A percentile compares a stretch with the other conserved stretches of the same genome.
Evolutionary conservation across 2,797 vertebrate species (phyloP).

Genomic region (Trematomus bernacchii): DNA sequence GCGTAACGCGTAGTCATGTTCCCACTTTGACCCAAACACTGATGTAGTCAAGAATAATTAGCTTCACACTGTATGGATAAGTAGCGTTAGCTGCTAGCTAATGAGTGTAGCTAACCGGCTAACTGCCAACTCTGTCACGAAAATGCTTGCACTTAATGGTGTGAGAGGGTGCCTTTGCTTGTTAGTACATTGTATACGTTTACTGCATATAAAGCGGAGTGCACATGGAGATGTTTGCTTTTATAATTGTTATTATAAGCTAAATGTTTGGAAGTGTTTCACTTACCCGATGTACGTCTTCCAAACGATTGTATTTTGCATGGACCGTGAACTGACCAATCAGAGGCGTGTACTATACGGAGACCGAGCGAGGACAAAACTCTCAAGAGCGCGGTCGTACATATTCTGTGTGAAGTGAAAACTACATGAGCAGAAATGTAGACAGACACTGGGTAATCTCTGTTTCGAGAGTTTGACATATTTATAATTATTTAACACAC

Average conservation of each 20-base stretch:
- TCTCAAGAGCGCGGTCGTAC: accelerated
- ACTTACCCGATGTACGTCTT: constrained; percentile 62
- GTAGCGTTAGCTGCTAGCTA: constrained; percentile 41
- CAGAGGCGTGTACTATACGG: constrained; percentile 59
- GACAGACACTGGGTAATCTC: not conserved
- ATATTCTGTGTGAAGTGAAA: not conserved
- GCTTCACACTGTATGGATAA: not conserved
- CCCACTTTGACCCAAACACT: not conserved
- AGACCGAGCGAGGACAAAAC: constrained; percentile 47
- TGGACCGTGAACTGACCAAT: constrained; percentile 59
- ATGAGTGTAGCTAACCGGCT: constrained; percentile 30
- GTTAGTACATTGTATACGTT: not conserved
- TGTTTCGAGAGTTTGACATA: not conserved
- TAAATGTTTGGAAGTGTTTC: constrained; percentile 4
- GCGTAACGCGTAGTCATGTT: too few relatives aligned
- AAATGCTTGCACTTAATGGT: not conserved
- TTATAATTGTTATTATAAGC: not conserved
- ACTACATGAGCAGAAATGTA: not conserved
- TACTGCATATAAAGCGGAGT: accelerated
- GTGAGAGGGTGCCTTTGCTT: accelerated
- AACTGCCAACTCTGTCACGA: not conserved
- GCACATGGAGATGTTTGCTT: accelerated
- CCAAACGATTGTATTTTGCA: constrained; percentile 31
- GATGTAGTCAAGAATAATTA: accelerated
- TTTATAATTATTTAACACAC: not conserved